Evolutionary conservation across 2,113 vertebrate species (phyloP).

Genomic region (Odocoileus virginianus): DNA sequence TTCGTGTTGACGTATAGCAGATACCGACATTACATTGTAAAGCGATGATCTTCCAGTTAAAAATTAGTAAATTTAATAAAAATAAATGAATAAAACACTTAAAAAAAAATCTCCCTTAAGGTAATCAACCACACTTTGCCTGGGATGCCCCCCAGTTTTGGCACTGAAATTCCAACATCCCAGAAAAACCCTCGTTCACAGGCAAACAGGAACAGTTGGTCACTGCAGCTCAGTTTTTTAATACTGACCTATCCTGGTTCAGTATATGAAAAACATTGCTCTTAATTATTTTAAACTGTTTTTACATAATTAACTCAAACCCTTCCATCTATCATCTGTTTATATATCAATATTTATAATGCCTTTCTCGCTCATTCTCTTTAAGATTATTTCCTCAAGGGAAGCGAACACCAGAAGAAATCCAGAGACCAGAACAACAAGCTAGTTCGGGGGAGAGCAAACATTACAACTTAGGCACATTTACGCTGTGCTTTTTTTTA

Average conservation of each 20-base stretch:
- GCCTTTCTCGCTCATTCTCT: not conserved
- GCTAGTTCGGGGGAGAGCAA: not conserved
- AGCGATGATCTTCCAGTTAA: not conserved
- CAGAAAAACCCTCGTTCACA: not conserved
- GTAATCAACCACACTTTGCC: not conserved
- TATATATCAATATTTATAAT: not conserved
- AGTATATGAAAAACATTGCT: not conserved
- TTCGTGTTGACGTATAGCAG: not conserved
- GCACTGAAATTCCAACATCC: not conserved
- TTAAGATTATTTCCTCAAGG: not conserved
- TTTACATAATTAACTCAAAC: not conserved
- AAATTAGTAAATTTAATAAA: not conserved
- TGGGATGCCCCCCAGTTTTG: not conserved
- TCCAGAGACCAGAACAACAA: not conserved
- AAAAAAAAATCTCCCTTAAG: not conserved
- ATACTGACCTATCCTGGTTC: not conserved
- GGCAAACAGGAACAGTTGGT: not conserved
- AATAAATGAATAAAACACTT: not conserved
- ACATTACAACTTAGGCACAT: not conserved
- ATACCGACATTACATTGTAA: not conserved
- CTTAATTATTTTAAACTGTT: not conserved
- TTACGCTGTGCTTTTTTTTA: not conserved
- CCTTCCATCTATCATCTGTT: not conserved
- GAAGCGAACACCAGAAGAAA: not conserved
- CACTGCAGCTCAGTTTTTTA: not conserved